Conservation (phyloP, 1,140 invertebrate species). For the Lucilia sericata region DNA sequence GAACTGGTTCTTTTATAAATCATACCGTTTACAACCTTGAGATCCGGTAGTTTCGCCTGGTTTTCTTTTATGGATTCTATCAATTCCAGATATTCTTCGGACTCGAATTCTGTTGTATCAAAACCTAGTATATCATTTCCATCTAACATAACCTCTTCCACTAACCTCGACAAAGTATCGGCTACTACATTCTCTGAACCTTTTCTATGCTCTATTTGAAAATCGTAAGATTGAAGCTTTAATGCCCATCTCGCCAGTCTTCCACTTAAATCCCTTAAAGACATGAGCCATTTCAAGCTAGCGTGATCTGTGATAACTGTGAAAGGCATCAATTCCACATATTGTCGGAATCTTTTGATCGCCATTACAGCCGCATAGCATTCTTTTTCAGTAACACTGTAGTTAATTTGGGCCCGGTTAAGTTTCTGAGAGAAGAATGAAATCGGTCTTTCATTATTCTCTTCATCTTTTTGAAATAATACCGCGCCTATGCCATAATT, state of each 20-base stretch:
- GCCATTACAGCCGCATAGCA: constrained; percentile 36
- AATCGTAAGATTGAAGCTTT: constrained; percentile 38
- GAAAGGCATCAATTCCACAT: too few species aligned
- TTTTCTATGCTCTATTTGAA: constrained; percentile 32
- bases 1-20: not conserved
- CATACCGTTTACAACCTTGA: constrained; percentile 16
- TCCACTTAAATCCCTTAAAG: not conserved
- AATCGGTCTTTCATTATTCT: constrained; percentile 5
- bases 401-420: constrained; percentile 18
- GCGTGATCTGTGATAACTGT: too few species aligned
- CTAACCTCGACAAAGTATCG: not conserved
- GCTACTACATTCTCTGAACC: constrained; percentile 32
- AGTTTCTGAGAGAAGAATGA: constrained; percentile 38
- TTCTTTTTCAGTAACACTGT: constrained; percentile 39
- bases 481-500: constrained; percentile 9
- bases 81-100: constrained; percentile 22
- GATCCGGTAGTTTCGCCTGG: not conserved
- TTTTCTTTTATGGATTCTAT: not conserved
- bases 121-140: not conserved
- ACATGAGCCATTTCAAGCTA: too few species aligned
- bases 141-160: not conserved
- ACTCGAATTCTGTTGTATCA: constrained; percentile 25
- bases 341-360: not conserved
- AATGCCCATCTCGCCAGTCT: constrained; percentile 21
- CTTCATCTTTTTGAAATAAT: constrained; percentile 31